Conservation (phyloP, 2,888 invertebrate genomes). For the Heterodera filipjevi region DNA sequence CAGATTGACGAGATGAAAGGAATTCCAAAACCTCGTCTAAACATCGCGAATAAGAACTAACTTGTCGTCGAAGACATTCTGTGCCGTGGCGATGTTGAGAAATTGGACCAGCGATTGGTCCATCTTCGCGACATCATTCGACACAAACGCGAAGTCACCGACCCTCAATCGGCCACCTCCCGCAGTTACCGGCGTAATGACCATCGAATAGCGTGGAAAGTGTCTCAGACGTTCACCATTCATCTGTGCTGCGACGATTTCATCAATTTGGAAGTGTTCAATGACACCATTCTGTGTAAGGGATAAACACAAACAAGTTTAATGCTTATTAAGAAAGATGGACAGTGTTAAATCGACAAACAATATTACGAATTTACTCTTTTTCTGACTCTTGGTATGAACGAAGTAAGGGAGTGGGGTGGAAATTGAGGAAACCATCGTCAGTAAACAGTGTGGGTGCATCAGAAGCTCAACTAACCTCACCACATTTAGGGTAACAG, state of each 20-base stretch:
- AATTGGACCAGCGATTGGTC: constrained; percentile 27
- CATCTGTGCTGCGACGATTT: too few species aligned
- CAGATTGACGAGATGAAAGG: too few species aligned
- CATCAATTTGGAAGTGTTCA: background rate
- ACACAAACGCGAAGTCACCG: constrained; percentile 14
- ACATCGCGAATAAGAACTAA: constrained; percentile 10
- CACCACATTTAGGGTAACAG: too few species aligned
- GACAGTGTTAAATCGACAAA: too few species aligned
- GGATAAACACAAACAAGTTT: background rate
- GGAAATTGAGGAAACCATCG: too few species aligned
- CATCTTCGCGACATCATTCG: constrained; percentile 10
- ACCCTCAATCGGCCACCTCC: background rate
- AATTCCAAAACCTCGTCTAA: background rate
- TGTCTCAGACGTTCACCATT: background rate
- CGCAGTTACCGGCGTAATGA: background rate
- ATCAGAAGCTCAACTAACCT: too few species aligned
- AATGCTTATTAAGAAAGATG: too few species aligned
- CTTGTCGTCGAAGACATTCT: constrained; percentile 25
- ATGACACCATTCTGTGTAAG: background rate
- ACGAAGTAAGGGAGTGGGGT: too few species aligned
- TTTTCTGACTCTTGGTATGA: too few species aligned
- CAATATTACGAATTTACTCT: too few species aligned
- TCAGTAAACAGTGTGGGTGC: too few species aligned
- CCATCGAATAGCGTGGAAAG: background rate
- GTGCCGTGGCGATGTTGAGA: constrained; percentile 32